Evolutionary conservation across 2,888 invertebrate species (phyloP), one percentile per base, ranked within the genome.

Genomic region (Lycaena phlaeas): DNA sequence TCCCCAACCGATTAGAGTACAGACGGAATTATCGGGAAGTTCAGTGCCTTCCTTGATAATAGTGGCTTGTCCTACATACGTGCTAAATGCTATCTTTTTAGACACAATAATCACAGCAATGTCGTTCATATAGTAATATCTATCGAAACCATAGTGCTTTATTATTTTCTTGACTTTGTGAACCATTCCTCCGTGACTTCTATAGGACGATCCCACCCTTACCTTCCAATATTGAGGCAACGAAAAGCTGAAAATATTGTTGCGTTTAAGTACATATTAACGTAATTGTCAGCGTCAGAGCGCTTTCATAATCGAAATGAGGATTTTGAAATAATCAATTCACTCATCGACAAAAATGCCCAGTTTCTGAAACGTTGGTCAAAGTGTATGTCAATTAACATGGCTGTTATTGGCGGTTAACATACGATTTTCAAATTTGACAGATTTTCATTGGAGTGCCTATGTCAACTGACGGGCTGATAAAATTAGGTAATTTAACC

Each of bases 1-100:
- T 7, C 84, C 84, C 84, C 84, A 84, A 36, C 84, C 84, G 17
- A 74, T 62, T 0, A 84, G 51, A 1, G 68, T 66, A 39, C 70
- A 67, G 0, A 69, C 30, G 4, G 75, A 68, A 45, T 70, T 61
- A 3, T 66, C 54, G 27, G 57, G 62, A 1, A 81, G 52, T 45
- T 79, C 75, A 2, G 66, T 63, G 2, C 65, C 61, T 26, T 64
- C 63, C 40, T 70, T 75, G 1, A 78, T 65, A 7, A 84, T 65
- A 1, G 81, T 77, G 4, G 66, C 73, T 44, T 81, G 81, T 36
- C 62, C 62, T 1, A 81, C 66, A 36, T 65, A 63, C n/a, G 39
- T 57, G 3, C 64, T 63, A 7, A 79, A 62, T 5, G 44, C 41
- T 10, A 84, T 68, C 4, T 62, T 61, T 22, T 51, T 71, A 0